A percentile compares a stretch with the other conserved stretches of the same genome.
These are phyloP conservation scores for Melanogrammus aeglefinus DNA, from an alignment of 2,797 vertebrate genomes.

Conservation along the genomic window DNA sequence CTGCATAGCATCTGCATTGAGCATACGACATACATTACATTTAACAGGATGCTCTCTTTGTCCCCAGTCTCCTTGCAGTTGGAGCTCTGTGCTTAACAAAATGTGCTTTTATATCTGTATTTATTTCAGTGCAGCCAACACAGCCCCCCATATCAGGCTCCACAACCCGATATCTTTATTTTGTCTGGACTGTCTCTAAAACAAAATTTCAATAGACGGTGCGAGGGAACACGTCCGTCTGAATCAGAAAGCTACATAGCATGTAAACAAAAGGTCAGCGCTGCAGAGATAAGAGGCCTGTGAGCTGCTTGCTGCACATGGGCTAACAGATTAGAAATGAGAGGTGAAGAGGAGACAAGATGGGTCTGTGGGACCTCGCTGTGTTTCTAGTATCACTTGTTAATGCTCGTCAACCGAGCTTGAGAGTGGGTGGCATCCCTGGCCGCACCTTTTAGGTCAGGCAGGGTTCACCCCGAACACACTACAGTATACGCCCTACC, in stretches of 20 bases:
- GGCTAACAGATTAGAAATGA: constrained; percentile 63
- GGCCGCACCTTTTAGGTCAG: constrained; percentile 54
- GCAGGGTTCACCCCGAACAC: constrained; percentile 57
- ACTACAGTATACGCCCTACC: constrained; percentile 16
- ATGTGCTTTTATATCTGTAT: constrained; percentile 12
- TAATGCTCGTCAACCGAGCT: constrained; percentile 50
- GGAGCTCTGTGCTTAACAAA: too few species aligned
- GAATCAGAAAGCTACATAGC: neutral
- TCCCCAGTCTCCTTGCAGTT: too few species aligned
- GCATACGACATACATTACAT: neutral
- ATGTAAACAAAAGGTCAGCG: constrained; percentile 39
- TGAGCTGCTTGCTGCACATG: constrained; percentile 48
- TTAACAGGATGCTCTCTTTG: neutral
- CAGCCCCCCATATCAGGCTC: too few species aligned
- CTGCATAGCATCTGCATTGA: too few species aligned
- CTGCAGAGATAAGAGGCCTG: constrained; percentile 40
- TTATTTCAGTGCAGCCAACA: constrained; percentile 13
- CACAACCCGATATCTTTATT: constrained; percentile 9
- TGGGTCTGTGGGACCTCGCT: neutral
- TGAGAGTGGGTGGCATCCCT: constrained; percentile 51
- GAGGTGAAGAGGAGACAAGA: constrained; percentile 57
- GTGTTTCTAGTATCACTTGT: constrained; percentile 54
- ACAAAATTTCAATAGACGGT: neutral
- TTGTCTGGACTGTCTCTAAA: constrained; percentile 33
- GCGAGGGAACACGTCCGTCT: neutral